Evolutionary conservation across 2,888 invertebrate species (phyloP).

Genomic region (Apotomis capreana): DNA sequence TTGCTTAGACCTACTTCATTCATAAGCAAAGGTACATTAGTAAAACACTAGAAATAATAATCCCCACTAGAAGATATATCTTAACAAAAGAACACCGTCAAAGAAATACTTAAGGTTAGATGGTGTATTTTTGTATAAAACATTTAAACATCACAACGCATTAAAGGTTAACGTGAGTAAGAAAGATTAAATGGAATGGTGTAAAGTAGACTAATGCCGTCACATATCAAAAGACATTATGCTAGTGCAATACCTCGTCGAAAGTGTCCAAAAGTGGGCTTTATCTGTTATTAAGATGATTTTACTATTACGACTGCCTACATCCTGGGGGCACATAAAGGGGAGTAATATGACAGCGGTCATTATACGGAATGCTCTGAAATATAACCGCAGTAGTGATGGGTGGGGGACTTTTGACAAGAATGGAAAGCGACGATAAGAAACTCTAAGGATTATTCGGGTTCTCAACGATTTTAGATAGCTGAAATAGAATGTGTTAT

Average conservation of each 20-base stretch:
- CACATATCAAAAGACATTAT: slow-evolving; percentile 38
- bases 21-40: no score
- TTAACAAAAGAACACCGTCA: no score
- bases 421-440: slow-evolving; percentile 36
- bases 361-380: slow-evolving; percentile 48
- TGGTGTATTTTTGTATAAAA: neutral
- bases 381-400: slow-evolving; percentile 42
- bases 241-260: slow-evolving; percentile 55
- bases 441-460: slow-evolving; percentile 28
- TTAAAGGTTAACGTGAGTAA: slow-evolving; percentile 24
- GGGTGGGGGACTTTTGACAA: slow-evolving; percentile 35
- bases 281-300: slow-evolving; percentile 75
- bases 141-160: neutral
- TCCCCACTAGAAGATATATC: no score
- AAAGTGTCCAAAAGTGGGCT: slow-evolving; percentile 51
- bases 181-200: slow-evolving; percentile 24
- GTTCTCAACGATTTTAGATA: slow-evolving; percentile 13
- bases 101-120: no score
- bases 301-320: slow-evolving; percentile 77
- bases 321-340: slow-evolving; percentile 72
- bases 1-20: no score
- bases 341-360: slow-evolving; percentile 57
- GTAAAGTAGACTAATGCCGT: slow-evolving; percentile 36
- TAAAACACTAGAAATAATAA: no score
- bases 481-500: neutral